A percentile compares a stretch with the other conserved stretches of the same genome.
Evolutionary conservation across 2,113 vertebrate species (phyloP).

Genomic region (Sturnira hondurensis): DNA sequence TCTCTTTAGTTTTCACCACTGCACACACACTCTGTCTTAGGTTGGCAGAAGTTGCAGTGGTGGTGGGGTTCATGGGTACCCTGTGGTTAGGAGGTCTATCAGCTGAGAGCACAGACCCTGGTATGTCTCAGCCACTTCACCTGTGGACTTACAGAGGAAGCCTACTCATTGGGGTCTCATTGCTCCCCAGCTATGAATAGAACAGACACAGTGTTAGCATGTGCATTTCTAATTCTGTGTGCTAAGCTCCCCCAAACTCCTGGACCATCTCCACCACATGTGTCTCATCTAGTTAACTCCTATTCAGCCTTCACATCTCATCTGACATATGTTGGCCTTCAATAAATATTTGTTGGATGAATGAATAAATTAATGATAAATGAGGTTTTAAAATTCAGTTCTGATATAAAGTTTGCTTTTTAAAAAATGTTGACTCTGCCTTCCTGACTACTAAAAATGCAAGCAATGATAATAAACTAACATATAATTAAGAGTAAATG

Average conservation of each 20-base stretch:
- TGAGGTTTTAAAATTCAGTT: conserved; percentile 19
- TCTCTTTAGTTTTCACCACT: background rate
- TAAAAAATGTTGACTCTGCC: background rate
- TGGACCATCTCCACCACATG: background rate
- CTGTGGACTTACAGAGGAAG: background rate
- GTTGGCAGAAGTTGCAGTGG: background rate
- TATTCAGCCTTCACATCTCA: background rate
- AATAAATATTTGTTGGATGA: conserved; percentile 12
- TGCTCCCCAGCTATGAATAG: background rate
- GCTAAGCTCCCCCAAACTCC: background rate
- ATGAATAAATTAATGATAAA: conserved; percentile 8
- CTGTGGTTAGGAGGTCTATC: background rate
- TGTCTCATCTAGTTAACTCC: background rate
- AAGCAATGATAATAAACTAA: background rate
- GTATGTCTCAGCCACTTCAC: background rate
- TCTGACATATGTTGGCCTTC: background rate
- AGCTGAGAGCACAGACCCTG: background rate
- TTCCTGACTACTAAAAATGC: background rate
- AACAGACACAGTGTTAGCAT: background rate
- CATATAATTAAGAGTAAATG: background rate
- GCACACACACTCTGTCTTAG: background rate
- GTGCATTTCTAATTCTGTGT: background rate
- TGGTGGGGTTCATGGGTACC: background rate
- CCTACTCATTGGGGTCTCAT: background rate
- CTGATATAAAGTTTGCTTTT: conserved; percentile 7